Percentiles rank a stretch among this genome's conserved stretches.
phyloP scores from a whole-genome alignment of 2,113 vertebrate genomes.

The Oreocharis arfaki region DNA sequence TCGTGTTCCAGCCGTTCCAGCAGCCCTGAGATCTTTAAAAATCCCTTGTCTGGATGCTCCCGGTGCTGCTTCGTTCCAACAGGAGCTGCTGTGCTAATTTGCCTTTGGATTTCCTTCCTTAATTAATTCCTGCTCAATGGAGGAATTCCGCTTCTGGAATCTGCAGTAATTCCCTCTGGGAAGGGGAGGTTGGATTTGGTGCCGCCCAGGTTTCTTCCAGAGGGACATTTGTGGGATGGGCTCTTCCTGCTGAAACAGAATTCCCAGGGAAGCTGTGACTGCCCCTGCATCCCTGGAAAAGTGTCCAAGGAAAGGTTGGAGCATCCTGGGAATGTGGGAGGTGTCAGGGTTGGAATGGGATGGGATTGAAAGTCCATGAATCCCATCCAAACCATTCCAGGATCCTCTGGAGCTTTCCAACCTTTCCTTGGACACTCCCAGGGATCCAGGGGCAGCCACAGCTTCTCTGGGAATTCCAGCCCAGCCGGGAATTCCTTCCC shows the following conservation, averaged over 20 bases:
- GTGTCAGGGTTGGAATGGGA: neutral
- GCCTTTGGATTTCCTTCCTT: neutral
- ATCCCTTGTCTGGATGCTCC: neutral
- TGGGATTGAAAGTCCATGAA: neutral
- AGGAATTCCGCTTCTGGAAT: neutral
- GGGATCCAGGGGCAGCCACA: neutral
- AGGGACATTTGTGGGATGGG: neutral
- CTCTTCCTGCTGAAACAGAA: neutral
- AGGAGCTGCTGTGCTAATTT: neutral
- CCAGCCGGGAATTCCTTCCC: neutral
- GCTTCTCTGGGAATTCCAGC: neutral
- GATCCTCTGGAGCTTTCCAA: neutral
- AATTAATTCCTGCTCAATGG: accelerated
- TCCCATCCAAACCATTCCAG: neutral
- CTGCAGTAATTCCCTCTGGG: neutral
- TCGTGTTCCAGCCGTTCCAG: accelerated
- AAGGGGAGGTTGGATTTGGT: neutral
- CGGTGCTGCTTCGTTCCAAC: neutral
- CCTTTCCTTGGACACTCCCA: neutral
- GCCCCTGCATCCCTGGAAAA: neutral
- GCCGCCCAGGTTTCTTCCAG: neutral
- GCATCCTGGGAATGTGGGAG: accelerated
- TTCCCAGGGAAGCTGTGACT: neutral
- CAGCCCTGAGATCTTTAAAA: neutral
- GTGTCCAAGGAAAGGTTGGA: neutral